Base-by-base conservation (phyloP, 2,113 vertebrate genomes). In the Perca fluviatilis region DNA sequence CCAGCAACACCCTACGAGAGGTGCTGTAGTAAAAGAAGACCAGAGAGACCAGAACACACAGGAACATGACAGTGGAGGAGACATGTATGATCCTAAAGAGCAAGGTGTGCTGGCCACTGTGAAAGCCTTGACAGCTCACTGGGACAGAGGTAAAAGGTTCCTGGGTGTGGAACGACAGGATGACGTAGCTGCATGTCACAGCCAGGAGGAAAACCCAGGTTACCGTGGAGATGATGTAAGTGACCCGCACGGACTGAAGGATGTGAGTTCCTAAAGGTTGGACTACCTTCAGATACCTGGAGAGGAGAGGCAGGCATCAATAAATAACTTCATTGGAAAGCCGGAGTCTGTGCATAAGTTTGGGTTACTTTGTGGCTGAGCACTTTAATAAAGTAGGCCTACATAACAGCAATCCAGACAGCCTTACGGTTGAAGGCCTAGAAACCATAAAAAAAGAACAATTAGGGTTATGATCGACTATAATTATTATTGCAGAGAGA, bases 211-310 rank as follows among this genome's bases (percentile, higher is more conserved):
- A 53, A 2, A 58, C 13, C 93, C 94, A 94, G 16, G 90, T 90
- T 1, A 63, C 70, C 1, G 46, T 18, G 12, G 86, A 93, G 27
- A 93, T 61, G 23, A 82, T 71, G 6, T 56, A 62, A 8, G 90
- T 75, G 0, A 81, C 67, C 1, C 25, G 43, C 8, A 74, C 58
- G 2, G 63, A 87, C 76, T 91, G 90, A 36, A 94, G 74, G 5
- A 62, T 10, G 40, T 91, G 86, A 23, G 61, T 88, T 27, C 60
- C 58, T 16, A 66, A 40, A 11, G 87, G 85, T 8, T 43, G 85
- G 18, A 90, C 81, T 18, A 94, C 89, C 65, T 92, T 93, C 54
- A 94, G 79, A 63, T 92, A 94, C 71, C 93, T 92, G 65, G 25
- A 63, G 23, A 69, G 1, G 19, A 14, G 25, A 62, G 36, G 27